A percentile compares a stretch with the other conserved stretches of the same genome.
Evolutionary conservation across 2,113 vertebrate genomes (phyloP).

Genomic region (Burhinus oedicnemus): DNA sequence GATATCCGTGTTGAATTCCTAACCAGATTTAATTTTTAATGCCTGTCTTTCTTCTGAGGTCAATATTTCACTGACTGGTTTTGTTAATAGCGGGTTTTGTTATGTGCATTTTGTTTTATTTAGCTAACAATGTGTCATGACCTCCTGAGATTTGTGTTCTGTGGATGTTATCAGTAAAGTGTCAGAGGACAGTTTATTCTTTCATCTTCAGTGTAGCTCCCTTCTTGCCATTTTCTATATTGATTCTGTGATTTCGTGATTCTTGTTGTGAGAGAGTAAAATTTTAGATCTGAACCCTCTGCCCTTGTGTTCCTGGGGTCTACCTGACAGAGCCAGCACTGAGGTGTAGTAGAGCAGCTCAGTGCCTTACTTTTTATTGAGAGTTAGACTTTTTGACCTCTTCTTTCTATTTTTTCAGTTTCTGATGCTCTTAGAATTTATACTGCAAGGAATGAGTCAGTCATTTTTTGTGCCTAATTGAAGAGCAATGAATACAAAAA

Average conservation of each 20-base stretch:
- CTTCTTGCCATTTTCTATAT: neutral
- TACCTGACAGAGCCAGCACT: neutral
- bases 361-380: neutral
- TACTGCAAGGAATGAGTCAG: accelerated
- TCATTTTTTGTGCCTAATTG: neutral
- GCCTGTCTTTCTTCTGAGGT: neutral
- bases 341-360: neutral
- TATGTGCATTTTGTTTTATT: neutral
- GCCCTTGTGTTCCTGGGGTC: neutral
- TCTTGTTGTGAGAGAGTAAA: neutral
- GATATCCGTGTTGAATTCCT: neutral
- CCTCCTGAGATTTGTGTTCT: neutral
- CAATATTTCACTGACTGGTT: neutral
- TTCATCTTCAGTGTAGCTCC: neutral
- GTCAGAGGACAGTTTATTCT: neutral
- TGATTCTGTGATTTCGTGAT: no score
- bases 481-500: neutral
- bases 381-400: neutral
- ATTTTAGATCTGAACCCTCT: neutral
- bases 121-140: neutral
- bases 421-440: neutral
- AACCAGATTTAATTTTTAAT: neutral
- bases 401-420: neutral
- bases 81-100: neutral
- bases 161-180: neutral